Evolutionary conservation across 2,113 vertebrate genomes (phyloP), one percentile per base, ranked within the genome.

Genomic region (Hirundichthys speculiger): DNA sequence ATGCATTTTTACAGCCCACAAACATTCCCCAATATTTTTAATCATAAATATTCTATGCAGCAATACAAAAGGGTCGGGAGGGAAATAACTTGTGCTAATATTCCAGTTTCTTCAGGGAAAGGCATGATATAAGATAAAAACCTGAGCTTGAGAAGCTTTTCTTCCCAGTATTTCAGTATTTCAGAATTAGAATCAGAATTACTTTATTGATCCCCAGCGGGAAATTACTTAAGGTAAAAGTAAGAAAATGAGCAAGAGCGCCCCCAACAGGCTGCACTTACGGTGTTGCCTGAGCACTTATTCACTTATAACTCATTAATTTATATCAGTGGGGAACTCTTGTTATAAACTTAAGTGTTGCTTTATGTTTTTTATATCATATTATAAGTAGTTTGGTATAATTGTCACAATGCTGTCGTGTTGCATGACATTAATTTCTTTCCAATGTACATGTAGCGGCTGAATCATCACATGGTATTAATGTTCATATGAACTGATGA

Each of bases 1-100:
- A 67, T 83, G 77, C 74, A 82, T 79, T 83, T 86, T 85, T 80
- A 83, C 71, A 75, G 73, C 62, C 63, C 56, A 30, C 56, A 56
- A 81, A 69, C 55, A 60, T 77, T 82, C 70, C 57, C 66, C 77
- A 79, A 77, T 83, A 77, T 80, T 72, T 47, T 46, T 55, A 73
- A 84, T 76, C 69, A 64, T 76, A 86, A 72, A 81, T 84, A 83
- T 88, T 80, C 57, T 52, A 79, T 67, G 46, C 63, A 46, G 57
- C 48, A 39, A 46, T 57, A 48, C 21, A 69, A 59, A 16, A 51
- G 24, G 20, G 20, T 39, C 63, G 50, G 40, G 39, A 58, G 5
- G n/a, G 40, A 75, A 67, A 58, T 66, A 34, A 57, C 22, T 4
- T 15, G 12, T 47, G 68, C 43, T 79, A 57, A 69, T 64, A 53